phyloP scores from a whole-genome alignment of 2,888 invertebrate species.

The Euspilapteryx auroguttella region DNA sequence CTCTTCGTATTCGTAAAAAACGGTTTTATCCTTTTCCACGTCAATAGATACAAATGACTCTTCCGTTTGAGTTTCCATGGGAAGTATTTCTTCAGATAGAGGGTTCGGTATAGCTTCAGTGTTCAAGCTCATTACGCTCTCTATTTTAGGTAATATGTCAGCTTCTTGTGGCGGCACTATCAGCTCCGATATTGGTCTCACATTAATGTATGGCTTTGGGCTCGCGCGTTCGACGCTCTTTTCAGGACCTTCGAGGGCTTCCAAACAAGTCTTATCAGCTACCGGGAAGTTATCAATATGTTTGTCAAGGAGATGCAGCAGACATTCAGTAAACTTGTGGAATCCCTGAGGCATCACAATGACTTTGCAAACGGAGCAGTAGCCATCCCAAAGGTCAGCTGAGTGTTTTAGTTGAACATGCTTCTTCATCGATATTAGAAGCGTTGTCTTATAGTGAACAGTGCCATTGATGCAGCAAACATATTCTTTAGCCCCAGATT shows the following conservation, averaged over 20 bases:
- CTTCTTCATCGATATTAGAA: conserved; percentile 45
- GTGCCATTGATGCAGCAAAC: conserved; percentile 40
- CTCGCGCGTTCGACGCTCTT: conserved; percentile 4
- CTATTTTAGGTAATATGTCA: neutral
- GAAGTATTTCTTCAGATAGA: conserved; percentile 6
- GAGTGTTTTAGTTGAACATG: conserved; percentile 37
- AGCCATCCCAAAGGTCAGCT: conserved; percentile 56
- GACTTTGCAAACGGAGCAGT: conserved; percentile 50
- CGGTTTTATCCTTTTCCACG: neutral
- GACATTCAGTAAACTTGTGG: conserved; percentile 31
- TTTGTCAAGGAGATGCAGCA: conserved; percentile 38
- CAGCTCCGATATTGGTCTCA: neutral
- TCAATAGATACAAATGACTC: neutral
- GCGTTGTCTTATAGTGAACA: conserved; percentile 33
- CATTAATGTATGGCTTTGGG: neutral
- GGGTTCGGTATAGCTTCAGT: neutral
- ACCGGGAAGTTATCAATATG: conserved; percentile 42
- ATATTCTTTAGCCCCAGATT: conserved; percentile 32
- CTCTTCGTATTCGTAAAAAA: conserved; percentile 24
- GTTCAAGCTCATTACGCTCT: neutral
- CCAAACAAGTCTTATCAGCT: conserved; percentile 12
- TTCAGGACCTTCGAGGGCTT: neutral
- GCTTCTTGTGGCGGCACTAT: neutral
- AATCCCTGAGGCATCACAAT: conserved; percentile 37
- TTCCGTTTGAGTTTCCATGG: conserved; percentile 2